These are phyloP conservation scores for Salvelinus fontinalis DNA, from an alignment of 2,113 vertebrate genomes.

Conservation along the genomic window DNA sequence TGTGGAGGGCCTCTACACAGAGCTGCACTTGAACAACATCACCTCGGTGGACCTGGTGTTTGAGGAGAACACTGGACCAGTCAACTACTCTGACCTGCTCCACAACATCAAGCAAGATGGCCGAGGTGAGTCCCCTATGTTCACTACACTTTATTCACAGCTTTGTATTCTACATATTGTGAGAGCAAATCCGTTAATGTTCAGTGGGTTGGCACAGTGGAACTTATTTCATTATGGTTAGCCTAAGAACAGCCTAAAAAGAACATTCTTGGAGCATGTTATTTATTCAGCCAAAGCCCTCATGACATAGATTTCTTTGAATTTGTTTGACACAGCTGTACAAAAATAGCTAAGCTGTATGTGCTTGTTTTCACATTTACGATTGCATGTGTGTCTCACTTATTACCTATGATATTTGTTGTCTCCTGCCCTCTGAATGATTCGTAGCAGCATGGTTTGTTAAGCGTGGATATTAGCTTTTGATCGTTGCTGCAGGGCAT, in stretches of 20 bases:
- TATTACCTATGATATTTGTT: not conserved
- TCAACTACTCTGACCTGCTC: slow-evolving; percentile 78
- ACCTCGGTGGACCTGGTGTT: slow-evolving; percentile 75
- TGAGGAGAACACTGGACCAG: slow-evolving; percentile 64
- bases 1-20: slow-evolving; percentile 82
- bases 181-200: not conserved
- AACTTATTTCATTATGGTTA: too few relatives aligned
- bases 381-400: not conserved
- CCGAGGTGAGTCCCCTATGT: slow-evolving; percentile 70
- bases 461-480: slow-evolving; percentile 32
- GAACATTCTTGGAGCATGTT: too few relatives aligned
- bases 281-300: too few relatives aligned
- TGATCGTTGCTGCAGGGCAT: slow-evolving; percentile 30
- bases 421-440: not conserved
- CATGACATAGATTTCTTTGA: too few relatives aligned
- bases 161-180: not conserved
- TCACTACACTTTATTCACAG: not conserved
- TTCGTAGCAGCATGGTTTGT: not conserved
- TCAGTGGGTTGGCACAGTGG: not conserved
- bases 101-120: slow-evolving; percentile 73
- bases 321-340: too few relatives aligned
- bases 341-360: too few relatives aligned
- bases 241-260: too few relatives aligned
- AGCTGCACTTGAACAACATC: slow-evolving; percentile 76
- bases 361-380: too few relatives aligned